Percentiles rank a stretch among this genome's conserved stretches.
Conservation (phyloP, 2,888 invertebrate species). For the Zeuzera pyrina region DNA sequence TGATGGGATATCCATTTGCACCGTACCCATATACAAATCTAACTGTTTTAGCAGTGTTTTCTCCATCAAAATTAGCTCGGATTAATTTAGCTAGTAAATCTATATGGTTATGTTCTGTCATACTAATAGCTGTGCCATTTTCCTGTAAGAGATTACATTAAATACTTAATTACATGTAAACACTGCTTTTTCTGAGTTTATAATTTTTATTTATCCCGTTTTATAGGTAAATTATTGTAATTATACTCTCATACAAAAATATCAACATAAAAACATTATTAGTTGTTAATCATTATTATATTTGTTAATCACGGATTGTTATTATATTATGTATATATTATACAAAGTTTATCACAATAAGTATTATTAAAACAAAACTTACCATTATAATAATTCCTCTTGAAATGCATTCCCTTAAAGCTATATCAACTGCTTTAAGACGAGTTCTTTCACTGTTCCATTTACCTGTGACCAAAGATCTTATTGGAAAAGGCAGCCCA, state of each 20-base stretch:
- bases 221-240: too few species aligned
- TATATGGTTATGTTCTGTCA: conserved; percentile 48
- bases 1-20: conserved; percentile 30
- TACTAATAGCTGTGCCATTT: conserved; percentile 39
- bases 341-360: too few species aligned
- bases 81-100: conserved; percentile 47
- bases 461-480: conserved; percentile 29
- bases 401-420: conserved; percentile 48
- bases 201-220: too few species aligned
- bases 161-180: too few species aligned
- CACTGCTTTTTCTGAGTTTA: too few species aligned
- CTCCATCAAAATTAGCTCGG: conserved; percentile 47
- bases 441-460: conserved; percentile 36
- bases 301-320: too few species aligned
- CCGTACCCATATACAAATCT: conserved; percentile 50
- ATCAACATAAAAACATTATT: too few species aligned
- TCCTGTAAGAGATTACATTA: too few species aligned
- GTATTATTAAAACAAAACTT: conserved; percentile 14
- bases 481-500: conserved; percentile 50
- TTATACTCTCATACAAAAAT: too few species aligned
- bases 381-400: conserved; percentile 54
- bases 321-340: too few species aligned
- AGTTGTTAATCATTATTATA: too few species aligned
- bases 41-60: conserved; percentile 40
- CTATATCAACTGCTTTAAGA: conserved; percentile 46